Evolutionary conservation across 2,888 invertebrate genomes (phyloP).

Genomic region (Sminthurides aquaticus): DNA sequence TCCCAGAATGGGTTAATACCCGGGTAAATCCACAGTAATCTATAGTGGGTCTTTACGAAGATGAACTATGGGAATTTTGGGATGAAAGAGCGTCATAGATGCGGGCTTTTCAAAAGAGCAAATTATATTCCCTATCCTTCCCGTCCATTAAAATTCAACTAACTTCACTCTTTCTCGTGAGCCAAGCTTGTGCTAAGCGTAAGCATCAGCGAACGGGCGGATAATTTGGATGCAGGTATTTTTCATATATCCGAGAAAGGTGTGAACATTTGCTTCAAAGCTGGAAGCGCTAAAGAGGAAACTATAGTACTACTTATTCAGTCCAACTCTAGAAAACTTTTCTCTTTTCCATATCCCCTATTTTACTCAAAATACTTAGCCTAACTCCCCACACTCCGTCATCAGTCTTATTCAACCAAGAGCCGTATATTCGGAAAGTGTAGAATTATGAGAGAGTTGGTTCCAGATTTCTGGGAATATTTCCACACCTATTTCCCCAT

Average conservation of each 20-base stretch:
- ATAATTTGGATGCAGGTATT: not conserved
- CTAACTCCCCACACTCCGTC: no score
- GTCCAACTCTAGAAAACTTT: no score
- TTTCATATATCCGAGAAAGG: not conserved
- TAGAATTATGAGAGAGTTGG: not conserved
- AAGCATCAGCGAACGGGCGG: not conserved
- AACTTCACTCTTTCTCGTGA: not conserved
- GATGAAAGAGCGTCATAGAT: not conserved
- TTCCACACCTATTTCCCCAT: slow-evolving; percentile 23
- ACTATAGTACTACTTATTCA: no score
- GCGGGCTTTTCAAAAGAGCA: no score
- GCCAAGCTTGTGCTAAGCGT: not conserved
- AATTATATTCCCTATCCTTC: not conserved
- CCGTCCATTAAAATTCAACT: not conserved
- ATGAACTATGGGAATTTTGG: not conserved
- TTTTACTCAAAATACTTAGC: no score
- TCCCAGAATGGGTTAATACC: not conserved
- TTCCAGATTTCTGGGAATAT: not conserved
- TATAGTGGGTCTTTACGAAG: no score
- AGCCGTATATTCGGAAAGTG: not conserved
- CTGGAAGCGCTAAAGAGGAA: not conserved
- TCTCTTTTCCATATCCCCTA: no score
- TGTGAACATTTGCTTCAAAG: not conserved
- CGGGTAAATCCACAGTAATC: no score
- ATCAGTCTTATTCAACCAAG: no score